Evolutionary conservation across 2,888 invertebrate species (phyloP), one percentile per base, ranked within the genome.

Genomic region (Temnothorax ravouxi): DNA sequence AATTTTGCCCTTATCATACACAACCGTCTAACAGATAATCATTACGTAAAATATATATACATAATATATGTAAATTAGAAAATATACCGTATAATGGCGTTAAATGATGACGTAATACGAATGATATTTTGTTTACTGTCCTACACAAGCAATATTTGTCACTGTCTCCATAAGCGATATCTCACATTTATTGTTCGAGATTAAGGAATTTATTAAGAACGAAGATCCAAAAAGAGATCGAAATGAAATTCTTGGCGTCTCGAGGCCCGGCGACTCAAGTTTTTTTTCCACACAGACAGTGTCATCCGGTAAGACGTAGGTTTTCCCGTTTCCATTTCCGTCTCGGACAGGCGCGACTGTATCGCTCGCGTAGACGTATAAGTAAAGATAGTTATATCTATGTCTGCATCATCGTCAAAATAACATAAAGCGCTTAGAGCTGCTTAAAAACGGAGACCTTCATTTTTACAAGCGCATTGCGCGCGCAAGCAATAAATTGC

Each of bases 301-400:
- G 85, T 54, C 81, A 59, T 50, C 62, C 77, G 61, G 75, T 62
- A 86, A 87, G 80, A 86, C 88, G 72, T 85, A 90, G 90, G 89
- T 89, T 90, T 89, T 90, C 75, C 89, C 89, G 82, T 38, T 64
- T 82, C 64, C 79, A 84, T 90, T 89, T 89, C 90, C 88, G 86
- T 86, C 84, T 69, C 66, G 61, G 54, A 34, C 21, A 54, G 38
- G 50, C 25, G 44, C 64, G 77, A 85, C 71, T 34, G 59, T 64
- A 59, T 77, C 41, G 47, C 56, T n/a, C 56, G 72, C 13, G 29
- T 50, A 64, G 61, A 71, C 41, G 29, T 29, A 47, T 29, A 47
- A 41, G 66, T 84, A 54, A 56, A 71, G 56, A 72, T 56, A 18
- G 59, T 83, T 79, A 66, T 88, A 69, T 88, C 82, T 75, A 69